phyloP scores from a whole-genome alignment of 1,140 invertebrate genomes.

The Cyclargus thomasi region DNA sequence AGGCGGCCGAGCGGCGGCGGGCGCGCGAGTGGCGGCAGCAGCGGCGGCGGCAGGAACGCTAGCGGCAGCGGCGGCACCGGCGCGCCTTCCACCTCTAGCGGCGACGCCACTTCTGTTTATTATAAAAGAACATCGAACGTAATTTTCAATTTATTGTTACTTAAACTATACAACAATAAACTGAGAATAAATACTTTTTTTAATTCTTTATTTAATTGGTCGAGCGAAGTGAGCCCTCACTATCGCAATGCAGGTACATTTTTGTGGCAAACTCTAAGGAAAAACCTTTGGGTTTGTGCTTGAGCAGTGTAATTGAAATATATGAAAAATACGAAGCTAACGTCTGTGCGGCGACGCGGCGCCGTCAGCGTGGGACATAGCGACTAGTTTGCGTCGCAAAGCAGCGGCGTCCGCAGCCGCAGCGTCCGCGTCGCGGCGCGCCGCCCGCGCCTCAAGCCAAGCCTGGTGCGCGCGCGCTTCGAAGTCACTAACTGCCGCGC shows the following conservation, averaged over 20 bases:
- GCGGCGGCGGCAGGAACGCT: slow-evolving; percentile 52
- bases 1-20: slow-evolving; percentile 63
- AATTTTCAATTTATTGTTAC: too few relatives aligned
- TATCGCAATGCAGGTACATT: too few relatives aligned
- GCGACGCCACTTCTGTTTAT: slow-evolving; percentile 53
- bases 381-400: slow-evolving; percentile 82
- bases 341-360: slow-evolving; percentile 54
- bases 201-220: too few relatives aligned
- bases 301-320: too few relatives aligned
- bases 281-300: too few relatives aligned
- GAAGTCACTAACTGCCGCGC: slow-evolving; percentile 82
- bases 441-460: slow-evolving; percentile 84
- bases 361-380: slow-evolving; percentile 37
- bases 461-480: slow-evolving; percentile 87
- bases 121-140: not conserved
- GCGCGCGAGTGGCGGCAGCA: slow-evolving; percentile 56
- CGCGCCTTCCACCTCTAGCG: slow-evolving; percentile 43
- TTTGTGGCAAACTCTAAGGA: too few relatives aligned
- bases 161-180: too few relatives aligned
- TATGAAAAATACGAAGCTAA: too few relatives aligned
- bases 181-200: too few relatives aligned
- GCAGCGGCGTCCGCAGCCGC: slow-evolving; percentile 83
- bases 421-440: slow-evolving; percentile 85
- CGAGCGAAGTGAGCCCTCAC: too few relatives aligned
- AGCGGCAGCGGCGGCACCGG: slow-evolving; percentile 54